Base-by-base conservation (phyloP, 2,113 vertebrate genomes). In the Fulmarus glacialis region DNA sequence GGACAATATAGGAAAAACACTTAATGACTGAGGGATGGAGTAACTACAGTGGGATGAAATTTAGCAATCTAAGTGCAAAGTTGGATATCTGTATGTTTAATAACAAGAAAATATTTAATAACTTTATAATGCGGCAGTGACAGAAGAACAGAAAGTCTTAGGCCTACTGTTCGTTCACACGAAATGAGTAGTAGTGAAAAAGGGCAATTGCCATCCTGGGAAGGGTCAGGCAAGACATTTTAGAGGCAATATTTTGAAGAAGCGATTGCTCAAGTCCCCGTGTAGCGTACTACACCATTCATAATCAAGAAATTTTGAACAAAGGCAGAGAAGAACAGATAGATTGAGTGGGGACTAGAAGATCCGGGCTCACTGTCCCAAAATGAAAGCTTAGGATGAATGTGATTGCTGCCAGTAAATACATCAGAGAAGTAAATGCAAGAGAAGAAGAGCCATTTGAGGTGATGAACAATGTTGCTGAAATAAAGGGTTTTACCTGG, bases 201-300 rank as follows among this genome's bases (percentile, higher is more conserved):
- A 66, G 26, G 47, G 27, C 27, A 40, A 5, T 18, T 45, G 38
- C 29, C 11, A 27, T 59, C n/a, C 29, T 36, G n/a, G 58, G 40
- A 86, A 32, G 4, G n/a, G 24, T 45, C 32, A 53, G 30, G 22
- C 23, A 93, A 62, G 14, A 21, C 9, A 13, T 79, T 66, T 90
- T 64, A 62, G 53, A 82, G 38, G 24, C 29, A 82, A 50, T 56
- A 72, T 63, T 72, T 83, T 81, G 68, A 94, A 82, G 62, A 87
- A 87, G 47, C 47, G 8, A 3, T 58, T 67, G 56, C 26, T 71
- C 3, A 3, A 67, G 56, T 66, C 15, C 56, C 47, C 0, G 0
- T 30, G 26, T 47, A 43, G 40, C 38, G 15, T 56, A 53, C 21
- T 43, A 14, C 17, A 40, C 21, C 13, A 30, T 22, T 79, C 24